phyloP scores from a whole-genome alignment of 2,888 invertebrate genomes.

The Oxyteleia sp. region DNA sequence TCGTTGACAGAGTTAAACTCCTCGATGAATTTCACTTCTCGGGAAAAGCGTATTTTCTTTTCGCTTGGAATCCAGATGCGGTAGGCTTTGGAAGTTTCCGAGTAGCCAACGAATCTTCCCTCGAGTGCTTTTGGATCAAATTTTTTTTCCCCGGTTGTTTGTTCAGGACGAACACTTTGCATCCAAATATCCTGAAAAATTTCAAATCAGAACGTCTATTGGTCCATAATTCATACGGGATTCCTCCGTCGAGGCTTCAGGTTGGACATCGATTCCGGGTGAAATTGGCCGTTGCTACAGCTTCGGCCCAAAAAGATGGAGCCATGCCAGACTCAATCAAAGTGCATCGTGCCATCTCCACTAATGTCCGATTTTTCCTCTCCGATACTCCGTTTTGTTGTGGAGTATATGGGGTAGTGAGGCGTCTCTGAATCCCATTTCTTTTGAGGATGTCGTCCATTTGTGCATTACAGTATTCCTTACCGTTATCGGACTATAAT shows the following conservation, averaged over 20 bases:
- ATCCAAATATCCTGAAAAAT: too few species aligned
- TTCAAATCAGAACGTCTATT: too few species aligned
- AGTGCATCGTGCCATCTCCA: constrained; percentile 78
- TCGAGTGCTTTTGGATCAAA: too few species aligned
- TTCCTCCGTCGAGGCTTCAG: constrained; percentile 51
- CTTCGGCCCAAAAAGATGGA: constrained; percentile 65
- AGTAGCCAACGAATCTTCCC: too few species aligned
- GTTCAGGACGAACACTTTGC: too few species aligned
- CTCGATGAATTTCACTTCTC: too few species aligned
- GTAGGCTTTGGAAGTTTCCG: too few species aligned
- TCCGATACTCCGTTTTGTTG: constrained; percentile 81
- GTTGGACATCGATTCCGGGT: constrained; percentile 59
- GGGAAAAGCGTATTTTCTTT: too few species aligned
- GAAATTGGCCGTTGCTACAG: constrained; percentile 39
- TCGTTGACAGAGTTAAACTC: too few species aligned
- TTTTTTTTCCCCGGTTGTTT: too few species aligned
- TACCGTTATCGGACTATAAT: constrained; percentile 55
- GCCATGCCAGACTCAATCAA: constrained; percentile 71
- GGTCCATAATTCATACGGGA: constrained; percentile 45
- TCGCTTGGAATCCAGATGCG: too few species aligned
- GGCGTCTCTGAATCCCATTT: constrained; percentile 69
- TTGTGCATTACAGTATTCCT: constrained; percentile 38
- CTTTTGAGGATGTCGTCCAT: constrained; percentile 34
- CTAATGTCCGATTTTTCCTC: constrained; percentile 77
- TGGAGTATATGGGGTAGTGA: too few species aligned